Percentiles rank a stretch among this genome's conserved stretches.
Evolutionary conservation across 2,888 invertebrate genomes (phyloP).

Genomic region (Cepaea hortensis): DNA sequence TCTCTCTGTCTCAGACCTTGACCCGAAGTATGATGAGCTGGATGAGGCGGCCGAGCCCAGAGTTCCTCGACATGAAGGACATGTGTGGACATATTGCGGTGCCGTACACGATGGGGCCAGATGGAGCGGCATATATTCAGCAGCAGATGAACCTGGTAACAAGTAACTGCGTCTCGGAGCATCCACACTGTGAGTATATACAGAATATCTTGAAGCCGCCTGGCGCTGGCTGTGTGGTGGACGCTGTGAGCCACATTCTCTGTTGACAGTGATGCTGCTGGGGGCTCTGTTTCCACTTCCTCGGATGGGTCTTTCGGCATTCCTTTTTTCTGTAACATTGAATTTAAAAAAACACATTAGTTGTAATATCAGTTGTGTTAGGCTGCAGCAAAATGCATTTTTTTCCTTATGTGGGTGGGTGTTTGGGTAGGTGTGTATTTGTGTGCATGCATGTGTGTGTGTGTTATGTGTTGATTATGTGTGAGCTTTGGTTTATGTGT

Average conservation of each 20-base stretch:
- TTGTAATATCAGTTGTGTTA: no score
- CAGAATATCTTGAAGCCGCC: conserved; percentile 26
- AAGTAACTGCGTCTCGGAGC: conserved; percentile 31
- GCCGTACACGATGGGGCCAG: conserved; percentile 28
- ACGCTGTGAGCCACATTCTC: not conserved
- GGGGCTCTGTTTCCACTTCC: not conserved
- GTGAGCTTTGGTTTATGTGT: no score
- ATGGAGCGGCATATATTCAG: conserved; percentile 41
- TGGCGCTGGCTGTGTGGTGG: conserved; percentile 7
- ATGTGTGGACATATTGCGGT: conserved; percentile 48
- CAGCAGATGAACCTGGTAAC: conserved; percentile 24
- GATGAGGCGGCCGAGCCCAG: conserved; percentile 56
- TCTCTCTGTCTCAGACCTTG: conserved; percentile 36
- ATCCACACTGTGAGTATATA: conserved; percentile 32
- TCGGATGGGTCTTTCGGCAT: conserved; percentile 17
- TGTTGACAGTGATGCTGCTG: not conserved
- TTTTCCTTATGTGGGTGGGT: no score
- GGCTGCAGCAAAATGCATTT: no score
- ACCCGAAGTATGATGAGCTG: conserved; percentile 25
- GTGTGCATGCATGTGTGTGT: no score
- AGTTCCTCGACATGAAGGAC: conserved; percentile 63
- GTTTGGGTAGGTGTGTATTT: no score
- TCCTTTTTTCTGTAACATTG: conserved; percentile 44
- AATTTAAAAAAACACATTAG: not conserved
- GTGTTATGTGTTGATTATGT: no score